Conservation (phyloP, 2,888 invertebrate genomes). For the Falcaria lacertinaria region DNA sequence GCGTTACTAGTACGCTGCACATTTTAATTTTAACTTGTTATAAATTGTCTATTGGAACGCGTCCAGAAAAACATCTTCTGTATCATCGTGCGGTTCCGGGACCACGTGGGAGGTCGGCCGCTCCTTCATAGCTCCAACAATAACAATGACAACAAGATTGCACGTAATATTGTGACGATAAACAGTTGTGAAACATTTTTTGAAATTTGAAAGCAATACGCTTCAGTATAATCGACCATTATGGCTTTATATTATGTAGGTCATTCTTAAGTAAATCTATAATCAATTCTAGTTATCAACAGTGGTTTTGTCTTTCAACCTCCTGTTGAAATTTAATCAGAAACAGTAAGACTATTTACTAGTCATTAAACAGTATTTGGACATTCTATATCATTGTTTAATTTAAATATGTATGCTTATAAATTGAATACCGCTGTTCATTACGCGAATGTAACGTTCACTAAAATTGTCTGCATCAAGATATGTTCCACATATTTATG, state of each 20-base stretch:
- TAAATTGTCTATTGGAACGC: constrained; percentile 61
- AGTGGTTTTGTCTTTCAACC: background rate
- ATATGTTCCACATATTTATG: background rate
- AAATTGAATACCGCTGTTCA: constrained; percentile 3
- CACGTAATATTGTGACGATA: constrained; percentile 29
- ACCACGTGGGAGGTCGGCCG: constrained; percentile 47
- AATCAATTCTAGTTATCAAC: too few relatives aligned
- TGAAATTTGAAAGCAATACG: constrained; percentile 17
- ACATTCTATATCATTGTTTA: constrained; percentile 20
- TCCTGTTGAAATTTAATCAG: background rate
- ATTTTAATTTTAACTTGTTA: constrained; percentile 63
- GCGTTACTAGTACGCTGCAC: constrained; percentile 45
- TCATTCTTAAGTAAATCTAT: too few relatives aligned
- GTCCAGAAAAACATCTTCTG: constrained; percentile 47
- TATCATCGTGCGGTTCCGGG: constrained; percentile 34
- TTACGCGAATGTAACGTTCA: background rate
- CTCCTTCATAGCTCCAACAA: constrained; percentile 30
- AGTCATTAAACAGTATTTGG: background rate
- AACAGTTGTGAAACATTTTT: constrained; percentile 11
- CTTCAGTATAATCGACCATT: too few relatives aligned
- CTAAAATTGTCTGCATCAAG: background rate
- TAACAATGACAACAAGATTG: constrained; percentile 43
- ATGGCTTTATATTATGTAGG: too few relatives aligned
- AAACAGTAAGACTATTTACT: background rate
- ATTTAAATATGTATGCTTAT: constrained; percentile 9